Evolutionary conservation across 2,888 invertebrate genomes (phyloP), one percentile per base, ranked within the genome.

Genomic region (Tinea semifulvella): DNA sequence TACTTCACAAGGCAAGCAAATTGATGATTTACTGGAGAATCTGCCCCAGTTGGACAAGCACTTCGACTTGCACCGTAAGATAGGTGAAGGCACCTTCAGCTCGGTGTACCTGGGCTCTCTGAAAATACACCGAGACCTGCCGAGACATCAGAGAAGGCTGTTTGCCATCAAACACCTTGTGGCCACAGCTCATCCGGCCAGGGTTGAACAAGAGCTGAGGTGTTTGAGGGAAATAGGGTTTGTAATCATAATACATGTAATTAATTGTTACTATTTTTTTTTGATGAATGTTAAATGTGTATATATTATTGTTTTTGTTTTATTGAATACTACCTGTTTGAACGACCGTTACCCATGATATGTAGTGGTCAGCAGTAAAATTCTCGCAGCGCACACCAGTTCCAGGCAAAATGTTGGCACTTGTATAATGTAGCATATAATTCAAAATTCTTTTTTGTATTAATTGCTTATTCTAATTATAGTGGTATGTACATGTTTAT

Each of bases 141-240:
- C 79, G 1, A 64, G 71, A 1, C 51, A 65, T 4, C 61, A 73
- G 44, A 83, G 83, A 42, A 81, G 85, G 51, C 82, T 85, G 67
- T 93, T 88, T 73, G 95, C 95, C 2, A 84, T 95, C 46, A 95
- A 95, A 63, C 91, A 94, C 72, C 84, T 95, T 42, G 88, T 94
- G 52, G 94, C 94, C 3, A 94, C 94, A 2, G 90, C 91, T 50
- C 92, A 92, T 64, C 94, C 94, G 0, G 85, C 86, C 38, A 82
- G 94, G 49, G 88, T 94, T 44, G 88, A 90, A 60, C 89, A 88
- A 56, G 95, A 95, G 72, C 71, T 95, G 44, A 83, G 86, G 51
- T 94, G 93, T 61, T 82, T 95, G 53, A 86, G 86, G 54, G 84
- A 88, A 51, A 90, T 91, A 58, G 91, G 91, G 91, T 91, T 40